These are phyloP conservation scores for Ambastaia sidthimunki DNA, from an alignment of 2,797 vertebrate genomes.

Conservation along the genomic window DNA sequence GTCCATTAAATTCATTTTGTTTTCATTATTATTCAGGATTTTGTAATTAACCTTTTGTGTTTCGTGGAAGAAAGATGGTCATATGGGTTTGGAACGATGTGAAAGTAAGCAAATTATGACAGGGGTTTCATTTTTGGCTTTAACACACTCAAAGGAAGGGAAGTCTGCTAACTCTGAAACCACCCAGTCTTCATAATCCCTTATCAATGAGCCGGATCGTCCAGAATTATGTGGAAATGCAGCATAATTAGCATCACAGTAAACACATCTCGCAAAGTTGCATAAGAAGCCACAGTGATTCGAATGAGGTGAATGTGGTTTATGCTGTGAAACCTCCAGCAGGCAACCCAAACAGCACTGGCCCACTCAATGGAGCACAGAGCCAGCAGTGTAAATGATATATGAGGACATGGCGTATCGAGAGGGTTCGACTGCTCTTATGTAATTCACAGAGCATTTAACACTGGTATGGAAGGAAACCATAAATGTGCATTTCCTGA, in stretches of 20 bases:
- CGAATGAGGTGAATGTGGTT: background rate
- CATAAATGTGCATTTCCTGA: background rate
- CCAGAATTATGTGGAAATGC: background rate
- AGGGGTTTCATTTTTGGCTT: background rate
- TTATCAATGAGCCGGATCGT: slow-evolving; percentile 30
- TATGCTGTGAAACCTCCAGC: slow-evolving; percentile 21
- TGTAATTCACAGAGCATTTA: slow-evolving; percentile 23
- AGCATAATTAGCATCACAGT: background rate
- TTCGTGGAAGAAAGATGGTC: no score
- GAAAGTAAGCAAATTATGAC: no score
- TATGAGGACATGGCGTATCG: no score
- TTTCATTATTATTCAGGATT: no score
- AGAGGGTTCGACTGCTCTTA: slow-evolving; percentile 10
- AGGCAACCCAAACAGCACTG: slow-evolving; percentile 8
- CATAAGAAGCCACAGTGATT: background rate
- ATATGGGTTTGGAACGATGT: no score
- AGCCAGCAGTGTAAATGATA: slow-evolving; percentile 19
- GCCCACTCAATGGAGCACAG: slow-evolving; percentile 13
- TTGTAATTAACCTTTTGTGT: no score
- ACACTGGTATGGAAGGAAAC: background rate
- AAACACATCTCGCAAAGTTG: background rate
- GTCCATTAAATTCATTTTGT: no score
- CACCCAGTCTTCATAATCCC: background rate
- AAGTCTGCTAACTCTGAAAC: background rate
- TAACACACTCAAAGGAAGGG: background rate